Percentiles rank a stretch among this genome's conserved stretches.
These are phyloP conservation scores for Dromiciops gliroides DNA, from an alignment of 2,113 vertebrate genomes.

Conservation along the genomic window DNA sequence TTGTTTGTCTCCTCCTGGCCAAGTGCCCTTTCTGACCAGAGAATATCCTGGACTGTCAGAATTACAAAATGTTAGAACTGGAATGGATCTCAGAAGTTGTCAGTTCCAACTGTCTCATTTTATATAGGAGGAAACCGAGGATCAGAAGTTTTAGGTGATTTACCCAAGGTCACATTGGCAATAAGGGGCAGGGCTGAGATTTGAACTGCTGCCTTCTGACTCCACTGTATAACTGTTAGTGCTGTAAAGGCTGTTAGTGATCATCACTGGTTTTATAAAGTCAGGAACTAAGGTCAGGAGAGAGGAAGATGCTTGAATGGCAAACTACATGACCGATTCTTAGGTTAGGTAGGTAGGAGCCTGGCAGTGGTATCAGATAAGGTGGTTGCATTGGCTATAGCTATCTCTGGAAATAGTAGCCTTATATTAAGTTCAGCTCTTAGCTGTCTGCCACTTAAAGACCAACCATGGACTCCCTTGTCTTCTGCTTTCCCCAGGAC, in stretches of 20 bases:
- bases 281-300: neutral
- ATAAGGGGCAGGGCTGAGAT: neutral
- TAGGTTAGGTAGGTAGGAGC: neutral
- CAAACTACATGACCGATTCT: neutral
- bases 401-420: neutral
- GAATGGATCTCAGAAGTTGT: neutral
- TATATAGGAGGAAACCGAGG: neutral
- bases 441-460: neutral
- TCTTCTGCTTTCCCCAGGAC: neutral
- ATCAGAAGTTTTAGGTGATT: neutral
- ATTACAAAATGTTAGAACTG: neutral
- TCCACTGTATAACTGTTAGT: neutral
- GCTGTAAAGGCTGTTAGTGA: neutral
- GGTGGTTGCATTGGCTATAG: neutral
- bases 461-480: neutral
- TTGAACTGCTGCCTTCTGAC: neutral
- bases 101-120: neutral
- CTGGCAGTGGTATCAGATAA: neutral
- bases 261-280: neutral
- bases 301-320: neutral
- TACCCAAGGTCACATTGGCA: neutral
- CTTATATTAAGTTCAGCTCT: neutral
- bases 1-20: neutral
- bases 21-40: neutral
- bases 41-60: neutral